Percentiles rank a stretch among this genome's conserved stretches.
Evolutionary conservation across 2,888 invertebrate genomes (phyloP).

Genomic region (Polydrusus tereticollis): DNA sequence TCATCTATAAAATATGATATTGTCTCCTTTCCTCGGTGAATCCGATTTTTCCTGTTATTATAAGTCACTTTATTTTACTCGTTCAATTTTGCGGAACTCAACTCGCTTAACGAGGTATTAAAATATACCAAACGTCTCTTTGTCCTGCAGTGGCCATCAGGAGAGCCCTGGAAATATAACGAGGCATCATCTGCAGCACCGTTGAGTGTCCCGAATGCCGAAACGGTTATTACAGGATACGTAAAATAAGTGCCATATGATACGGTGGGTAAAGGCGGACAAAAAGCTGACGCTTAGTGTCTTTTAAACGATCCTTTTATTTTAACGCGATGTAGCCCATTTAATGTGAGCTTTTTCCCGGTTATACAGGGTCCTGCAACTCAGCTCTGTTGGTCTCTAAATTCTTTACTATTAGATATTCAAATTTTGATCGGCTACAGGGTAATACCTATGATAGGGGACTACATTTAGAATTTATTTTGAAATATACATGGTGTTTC

Average conservation of each 20-base stretch:
- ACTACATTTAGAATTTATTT: too few species aligned
- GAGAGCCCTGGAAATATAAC: constrained; percentile 22
- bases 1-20: too few species aligned
- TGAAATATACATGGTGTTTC: too few species aligned
- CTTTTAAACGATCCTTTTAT: constrained; percentile 2
- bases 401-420: too few species aligned
- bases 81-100: constrained; percentile 20
- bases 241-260: constrained; percentile 39
- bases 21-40: too few species aligned
- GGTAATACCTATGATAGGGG: too few species aligned
- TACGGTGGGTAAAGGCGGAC: constrained; percentile 20
- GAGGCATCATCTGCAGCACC: constrained; percentile 34
- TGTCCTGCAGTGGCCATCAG: constrained; percentile 24
- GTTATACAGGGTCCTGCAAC: too few species aligned
- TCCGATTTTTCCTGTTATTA: too few species aligned
- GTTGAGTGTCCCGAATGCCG: constrained; percentile 36
- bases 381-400: too few species aligned
- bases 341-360: background rate
- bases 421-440: too few species aligned
- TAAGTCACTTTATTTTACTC: constrained; percentile 15
- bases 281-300: background rate
- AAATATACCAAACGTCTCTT: constrained; percentile 28
- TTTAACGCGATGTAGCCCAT: background rate
- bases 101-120: constrained; percentile 31
- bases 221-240: constrained; percentile 34